phyloP scores from a whole-genome alignment of 2,888 invertebrate species.

The Seira sanloemensis region DNA sequence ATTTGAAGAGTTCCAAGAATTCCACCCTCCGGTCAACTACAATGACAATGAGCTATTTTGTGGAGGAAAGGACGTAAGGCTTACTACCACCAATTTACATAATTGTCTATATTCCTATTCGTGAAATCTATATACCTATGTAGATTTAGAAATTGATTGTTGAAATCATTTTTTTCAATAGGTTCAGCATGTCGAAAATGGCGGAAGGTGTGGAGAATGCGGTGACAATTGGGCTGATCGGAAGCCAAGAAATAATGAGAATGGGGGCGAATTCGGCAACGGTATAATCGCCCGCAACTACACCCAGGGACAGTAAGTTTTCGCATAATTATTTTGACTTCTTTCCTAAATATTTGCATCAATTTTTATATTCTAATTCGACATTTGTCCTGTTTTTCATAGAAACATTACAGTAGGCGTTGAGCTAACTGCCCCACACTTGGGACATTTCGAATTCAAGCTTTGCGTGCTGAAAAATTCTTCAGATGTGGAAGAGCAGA shows the following conservation, averaged over 20 bases:
- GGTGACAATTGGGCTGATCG: slow-evolving; percentile 53
- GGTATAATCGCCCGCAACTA: slow-evolving; percentile 55
- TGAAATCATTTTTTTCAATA: slow-evolving; percentile 5
- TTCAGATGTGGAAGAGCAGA: slow-evolving; percentile 44
- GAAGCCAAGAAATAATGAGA: slow-evolving; percentile 61
- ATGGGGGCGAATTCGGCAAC: slow-evolving; percentile 56
- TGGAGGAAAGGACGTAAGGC: slow-evolving; percentile 54
- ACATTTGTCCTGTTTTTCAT: no score
- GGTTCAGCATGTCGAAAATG: slow-evolving; percentile 63
- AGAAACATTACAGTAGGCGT: slow-evolving; percentile 49
- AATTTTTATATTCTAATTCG: slow-evolving; percentile 24
- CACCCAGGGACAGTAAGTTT: slow-evolving; percentile 50
- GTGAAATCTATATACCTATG: not conserved
- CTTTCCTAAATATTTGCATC: not conserved
- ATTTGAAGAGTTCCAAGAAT: slow-evolving; percentile 45
- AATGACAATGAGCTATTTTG: slow-evolving; percentile 64
- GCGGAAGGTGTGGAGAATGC: slow-evolving; percentile 63
- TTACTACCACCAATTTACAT: not conserved
- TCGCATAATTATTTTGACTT: not conserved
- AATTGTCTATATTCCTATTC: not conserved
- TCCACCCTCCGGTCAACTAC: slow-evolving; percentile 53
- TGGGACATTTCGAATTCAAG: slow-evolving; percentile 63
- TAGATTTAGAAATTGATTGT: not conserved
- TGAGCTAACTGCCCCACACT: slow-evolving; percentile 60
- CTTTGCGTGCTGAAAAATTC: slow-evolving; percentile 48